Evolutionary conservation across 2,113 vertebrate genomes (phyloP).

Genomic region (Himantopus leucocephalus): DNA sequence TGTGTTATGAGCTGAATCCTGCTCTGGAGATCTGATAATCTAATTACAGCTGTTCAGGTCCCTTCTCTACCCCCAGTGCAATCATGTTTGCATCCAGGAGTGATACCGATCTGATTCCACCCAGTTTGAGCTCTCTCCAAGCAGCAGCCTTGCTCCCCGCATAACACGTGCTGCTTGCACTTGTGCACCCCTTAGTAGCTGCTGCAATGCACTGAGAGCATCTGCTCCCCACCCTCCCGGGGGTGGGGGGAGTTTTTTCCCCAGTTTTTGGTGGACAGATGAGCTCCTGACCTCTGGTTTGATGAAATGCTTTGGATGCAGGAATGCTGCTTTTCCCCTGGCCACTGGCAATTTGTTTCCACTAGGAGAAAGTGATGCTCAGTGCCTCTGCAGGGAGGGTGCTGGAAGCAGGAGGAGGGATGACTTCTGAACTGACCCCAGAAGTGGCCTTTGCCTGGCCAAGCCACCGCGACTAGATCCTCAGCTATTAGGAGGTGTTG

Average conservation of each 20-base stretch:
- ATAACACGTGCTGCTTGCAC: background rate
- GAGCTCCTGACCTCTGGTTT: background rate
- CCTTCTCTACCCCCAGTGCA: background rate
- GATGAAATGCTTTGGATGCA: background rate
- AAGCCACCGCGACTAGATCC: background rate
- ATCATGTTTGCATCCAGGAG: background rate
- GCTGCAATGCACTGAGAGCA: background rate
- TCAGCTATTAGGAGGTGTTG: background rate
- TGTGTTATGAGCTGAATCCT: background rate
- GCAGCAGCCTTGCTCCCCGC: background rate
- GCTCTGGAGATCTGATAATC: background rate
- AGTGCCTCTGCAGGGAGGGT: background rate
- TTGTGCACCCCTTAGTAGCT: background rate
- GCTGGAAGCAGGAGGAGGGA: background rate
- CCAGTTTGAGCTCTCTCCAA: background rate
- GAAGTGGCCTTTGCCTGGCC: background rate
- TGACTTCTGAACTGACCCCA: background rate
- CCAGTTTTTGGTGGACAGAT: background rate
- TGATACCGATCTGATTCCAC: constrained; percentile 8
- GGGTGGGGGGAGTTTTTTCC: background rate
- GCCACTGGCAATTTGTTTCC: background rate
- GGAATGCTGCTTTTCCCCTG: background rate
- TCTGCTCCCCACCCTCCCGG: background rate
- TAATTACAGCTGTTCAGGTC: constrained; percentile 14
- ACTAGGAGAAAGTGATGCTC: background rate